Percentiles rank a stretch among this genome's conserved stretches.
phyloP scores from a whole-genome alignment of 2,888 invertebrate species.

The Strigamia maritima region DNA sequence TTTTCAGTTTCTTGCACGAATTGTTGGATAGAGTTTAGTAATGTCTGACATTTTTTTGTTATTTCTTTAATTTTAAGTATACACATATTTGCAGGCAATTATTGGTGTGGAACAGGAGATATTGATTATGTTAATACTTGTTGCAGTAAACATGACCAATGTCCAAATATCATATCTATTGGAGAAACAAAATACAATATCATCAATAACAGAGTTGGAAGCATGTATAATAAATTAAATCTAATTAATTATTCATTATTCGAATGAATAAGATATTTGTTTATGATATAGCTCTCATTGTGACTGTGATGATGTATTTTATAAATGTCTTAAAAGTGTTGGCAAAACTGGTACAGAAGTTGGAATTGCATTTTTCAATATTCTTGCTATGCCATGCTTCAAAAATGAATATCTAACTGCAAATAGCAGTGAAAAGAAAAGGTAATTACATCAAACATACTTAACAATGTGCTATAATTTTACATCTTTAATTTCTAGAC shows the following conservation, averaged over 20 bases:
- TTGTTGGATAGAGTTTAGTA: no score
- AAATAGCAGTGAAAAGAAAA: background rate
- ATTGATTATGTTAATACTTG: background rate
- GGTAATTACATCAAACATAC: no score
- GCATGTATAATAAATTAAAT: no score
- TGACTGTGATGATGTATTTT: slow-evolving; percentile 13
- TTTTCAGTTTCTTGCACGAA: no score
- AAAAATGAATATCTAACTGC: background rate
- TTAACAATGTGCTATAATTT: background rate
- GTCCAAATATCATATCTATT: background rate
- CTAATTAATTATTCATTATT: no score
- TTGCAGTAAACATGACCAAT: background rate
- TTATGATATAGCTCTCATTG: slow-evolving; percentile 22
- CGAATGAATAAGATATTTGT: no score
- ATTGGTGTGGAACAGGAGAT: background rate
- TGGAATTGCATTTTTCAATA: background rate
- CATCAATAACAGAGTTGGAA: background rate
- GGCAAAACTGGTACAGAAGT: background rate
- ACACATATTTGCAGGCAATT: background rate
- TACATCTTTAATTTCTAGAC: background rate
- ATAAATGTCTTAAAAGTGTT: background rate
- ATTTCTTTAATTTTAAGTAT: no score
- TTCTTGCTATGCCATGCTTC: background rate
- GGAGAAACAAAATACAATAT: background rate
- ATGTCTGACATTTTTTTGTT: background rate